Evolutionary conservation across 37 sponge, comb jelly and placozoan genomes (phyloP).

Genomic region (Tethya wilhelma): DNA sequence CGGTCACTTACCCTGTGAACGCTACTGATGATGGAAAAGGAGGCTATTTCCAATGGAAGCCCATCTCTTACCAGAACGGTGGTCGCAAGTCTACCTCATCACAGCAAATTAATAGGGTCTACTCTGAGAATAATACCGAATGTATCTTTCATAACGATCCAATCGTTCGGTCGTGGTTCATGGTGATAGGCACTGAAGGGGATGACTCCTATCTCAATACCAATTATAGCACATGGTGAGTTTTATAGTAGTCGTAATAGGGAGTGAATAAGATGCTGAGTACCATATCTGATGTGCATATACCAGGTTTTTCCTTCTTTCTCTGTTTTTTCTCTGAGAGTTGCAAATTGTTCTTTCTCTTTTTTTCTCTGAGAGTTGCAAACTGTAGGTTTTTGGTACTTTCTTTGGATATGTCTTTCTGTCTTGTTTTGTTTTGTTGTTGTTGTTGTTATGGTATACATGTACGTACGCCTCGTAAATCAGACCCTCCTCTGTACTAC

Average conservation of each 20-base stretch:
- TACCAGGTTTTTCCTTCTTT: no score
- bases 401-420: no score
- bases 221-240: conserved; percentile 67
- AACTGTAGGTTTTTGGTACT: no score
- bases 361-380: no score
- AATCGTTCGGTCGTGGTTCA: conserved; percentile 33
- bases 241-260: neutral
- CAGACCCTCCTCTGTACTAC: no score
- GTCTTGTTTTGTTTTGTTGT: no score
- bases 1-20: conserved; percentile 37
- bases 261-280: neutral
- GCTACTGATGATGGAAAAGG: no score
- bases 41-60: conserved; percentile 76
- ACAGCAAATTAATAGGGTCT: conserved; percentile 58
- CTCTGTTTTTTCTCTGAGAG: no score
- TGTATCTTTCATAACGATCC: conserved; percentile 27
- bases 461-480: no score
- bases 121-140: no score
- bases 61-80: conserved; percentile 64
- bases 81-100: conserved; percentile 53
- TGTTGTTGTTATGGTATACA: no score
- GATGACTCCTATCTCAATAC: conserved; percentile 52
- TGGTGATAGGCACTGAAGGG: conserved; percentile 71
- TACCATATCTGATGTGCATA: neutral
- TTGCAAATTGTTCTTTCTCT: no score